phyloP scores from a whole-genome alignment of 2,797 vertebrate species.

The Coendou prehensilis region DNA sequence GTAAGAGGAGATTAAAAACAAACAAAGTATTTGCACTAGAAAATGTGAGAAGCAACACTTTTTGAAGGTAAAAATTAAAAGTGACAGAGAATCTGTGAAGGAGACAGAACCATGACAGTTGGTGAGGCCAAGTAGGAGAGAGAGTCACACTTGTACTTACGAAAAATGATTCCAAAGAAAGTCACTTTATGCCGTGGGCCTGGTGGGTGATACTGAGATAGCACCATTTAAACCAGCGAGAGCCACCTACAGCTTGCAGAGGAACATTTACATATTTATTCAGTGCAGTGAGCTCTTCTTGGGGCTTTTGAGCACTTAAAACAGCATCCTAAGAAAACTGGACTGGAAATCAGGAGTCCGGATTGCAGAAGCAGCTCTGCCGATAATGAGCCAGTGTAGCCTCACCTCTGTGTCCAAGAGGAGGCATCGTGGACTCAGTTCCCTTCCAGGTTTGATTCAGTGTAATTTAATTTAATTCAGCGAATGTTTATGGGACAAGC shows the following conservation, averaged over 20 bases:
- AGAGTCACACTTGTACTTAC: conserved; percentile 32
- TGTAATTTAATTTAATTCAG: background rate
- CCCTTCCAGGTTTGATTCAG: background rate
- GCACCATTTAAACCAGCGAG: conserved; percentile 56
- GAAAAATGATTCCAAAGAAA: conserved; percentile 70
- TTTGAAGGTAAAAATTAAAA: conserved; percentile 79
- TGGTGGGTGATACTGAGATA: conserved; percentile 40
- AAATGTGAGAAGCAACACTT: conserved; percentile 85
- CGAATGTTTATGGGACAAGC: background rate
- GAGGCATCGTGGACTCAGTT: background rate
- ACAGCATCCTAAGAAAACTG: background rate
- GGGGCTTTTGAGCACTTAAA: background rate
- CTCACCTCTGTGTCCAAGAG: background rate
- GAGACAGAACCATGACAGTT: conserved; percentile 34
- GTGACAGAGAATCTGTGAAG: conserved; percentile 28
- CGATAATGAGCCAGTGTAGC: too few species aligned
- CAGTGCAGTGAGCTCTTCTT: background rate
- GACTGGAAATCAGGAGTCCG: background rate
- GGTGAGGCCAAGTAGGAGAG: conserved; percentile 59
- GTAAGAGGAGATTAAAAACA: conserved; percentile 47
- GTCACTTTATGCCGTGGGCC: background rate
- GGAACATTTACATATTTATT: conserved; percentile 22
- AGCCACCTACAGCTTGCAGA: conserved; percentile 51
- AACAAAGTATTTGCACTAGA: conserved; percentile 69
- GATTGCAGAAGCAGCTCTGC: background rate